Conservation (phyloP, 23 tunicate genomes). For the Phallusia fumigata region DNA sequence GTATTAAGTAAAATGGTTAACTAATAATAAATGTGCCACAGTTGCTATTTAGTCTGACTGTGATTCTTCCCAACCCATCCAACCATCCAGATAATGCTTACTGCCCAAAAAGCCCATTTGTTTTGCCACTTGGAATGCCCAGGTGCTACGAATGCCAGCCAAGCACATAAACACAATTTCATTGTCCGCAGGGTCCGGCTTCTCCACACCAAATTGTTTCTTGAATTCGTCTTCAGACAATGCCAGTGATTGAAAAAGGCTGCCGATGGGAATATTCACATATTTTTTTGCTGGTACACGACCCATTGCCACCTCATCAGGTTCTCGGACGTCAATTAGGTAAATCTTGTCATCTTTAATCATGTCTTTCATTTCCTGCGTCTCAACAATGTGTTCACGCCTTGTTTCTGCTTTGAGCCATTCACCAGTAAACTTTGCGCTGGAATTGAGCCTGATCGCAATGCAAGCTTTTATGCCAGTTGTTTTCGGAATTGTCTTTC, state of each 20-base stretch:
- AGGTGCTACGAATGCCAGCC: slow-evolving; percentile 61
- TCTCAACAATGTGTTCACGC: slow-evolving; percentile 26
- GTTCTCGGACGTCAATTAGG: slow-evolving; percentile 76
- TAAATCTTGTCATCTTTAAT: slow-evolving; percentile 52
- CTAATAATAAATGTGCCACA: no score
- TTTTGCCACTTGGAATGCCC: slow-evolving; percentile 55
- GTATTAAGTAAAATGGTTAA: no score
- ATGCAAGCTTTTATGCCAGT: no score
- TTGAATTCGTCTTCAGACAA: slow-evolving; percentile 61
- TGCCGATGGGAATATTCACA: slow-evolving; percentile 61
- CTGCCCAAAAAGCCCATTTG: slow-evolving; percentile 46
- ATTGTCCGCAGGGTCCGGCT: slow-evolving; percentile 36
- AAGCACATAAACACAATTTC: slow-evolving; percentile 70
- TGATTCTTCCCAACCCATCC: slow-evolving; percentile 46
- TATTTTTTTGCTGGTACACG: slow-evolving; percentile 59
- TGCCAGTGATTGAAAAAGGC: slow-evolving; percentile 33
- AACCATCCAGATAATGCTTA: slow-evolving; percentile 74
- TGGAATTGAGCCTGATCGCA: no score
- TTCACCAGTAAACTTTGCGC: background rate
- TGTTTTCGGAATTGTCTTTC: no score
- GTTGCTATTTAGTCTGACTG: background rate
- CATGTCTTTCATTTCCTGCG: slow-evolving; percentile 45
- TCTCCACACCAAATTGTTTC: slow-evolving; percentile 39
- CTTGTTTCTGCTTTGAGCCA: slow-evolving; percentile 38
- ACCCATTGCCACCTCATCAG: slow-evolving; percentile 63